These are phyloP conservation scores for Sylvia borin DNA, from an alignment of 2,797 vertebrate species.

Conservation along the genomic window DNA sequence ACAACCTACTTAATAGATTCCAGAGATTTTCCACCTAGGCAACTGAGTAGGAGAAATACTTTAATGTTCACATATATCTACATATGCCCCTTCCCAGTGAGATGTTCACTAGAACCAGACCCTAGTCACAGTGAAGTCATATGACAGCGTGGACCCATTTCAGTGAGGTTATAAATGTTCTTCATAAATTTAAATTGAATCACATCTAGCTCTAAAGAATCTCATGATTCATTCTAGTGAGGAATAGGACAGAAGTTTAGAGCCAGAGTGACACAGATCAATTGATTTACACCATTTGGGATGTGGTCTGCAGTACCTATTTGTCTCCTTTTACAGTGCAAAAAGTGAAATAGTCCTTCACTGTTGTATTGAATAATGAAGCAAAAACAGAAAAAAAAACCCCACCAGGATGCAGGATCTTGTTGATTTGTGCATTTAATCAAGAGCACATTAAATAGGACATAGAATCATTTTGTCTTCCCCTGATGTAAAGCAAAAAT, in stretches of 20 bases:
- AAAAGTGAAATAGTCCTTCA: neutral
- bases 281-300: neutral
- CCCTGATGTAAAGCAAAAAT: conserved; percentile 6
- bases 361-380: neutral
- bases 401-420: neutral
- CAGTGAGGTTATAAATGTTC: neutral
- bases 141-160: neutral
- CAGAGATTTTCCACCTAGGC: neutral
- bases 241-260: neutral
- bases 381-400: neutral
- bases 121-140: neutral
- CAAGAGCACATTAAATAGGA: neutral
- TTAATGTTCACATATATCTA: neutral
- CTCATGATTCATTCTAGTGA: neutral
- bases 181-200: conserved; percentile 8
- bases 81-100: neutral
- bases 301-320: neutral
- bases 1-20: neutral
- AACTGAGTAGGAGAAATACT: neutral
- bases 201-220: neutral
- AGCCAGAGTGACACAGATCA: neutral
- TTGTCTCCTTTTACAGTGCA: neutral
- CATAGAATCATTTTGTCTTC: neutral
- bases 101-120: neutral
- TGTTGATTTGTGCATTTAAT: neutral